These are phyloP conservation scores for Melitaea cinxia DNA, from an alignment of 1,140 invertebrate species.

Conservation along the genomic window DNA sequence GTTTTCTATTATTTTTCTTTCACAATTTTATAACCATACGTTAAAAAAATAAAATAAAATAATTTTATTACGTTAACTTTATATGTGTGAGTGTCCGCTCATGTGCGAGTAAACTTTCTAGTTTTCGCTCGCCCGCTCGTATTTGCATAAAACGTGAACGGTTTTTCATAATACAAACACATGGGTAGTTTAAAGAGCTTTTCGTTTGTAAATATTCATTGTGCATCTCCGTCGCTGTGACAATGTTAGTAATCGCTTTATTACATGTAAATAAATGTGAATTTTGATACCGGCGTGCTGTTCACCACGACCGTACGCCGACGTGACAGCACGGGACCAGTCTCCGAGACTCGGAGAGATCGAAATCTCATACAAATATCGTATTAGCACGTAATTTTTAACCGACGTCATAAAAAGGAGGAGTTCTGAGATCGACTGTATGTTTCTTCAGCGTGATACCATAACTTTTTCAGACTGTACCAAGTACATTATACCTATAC, in stretches of 20 bases:
- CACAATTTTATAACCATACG: conserved; percentile 18
- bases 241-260: conserved; percentile 66
- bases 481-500: too few relatives aligned
- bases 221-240: conserved; percentile 56
- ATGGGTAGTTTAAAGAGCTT: conserved; percentile 67
- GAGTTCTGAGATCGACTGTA: too few relatives aligned
- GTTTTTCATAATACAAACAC: conserved; percentile 79
- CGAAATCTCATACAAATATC: too few relatives aligned
- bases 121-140: conserved; percentile 74
- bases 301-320: conserved; percentile 37
- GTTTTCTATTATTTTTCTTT: conserved; percentile 30
- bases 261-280: conserved; percentile 67
- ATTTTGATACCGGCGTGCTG: conserved; percentile 45
- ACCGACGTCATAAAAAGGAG: too few relatives aligned
- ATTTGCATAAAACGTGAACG: conserved; percentile 80
- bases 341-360: too few relatives aligned
- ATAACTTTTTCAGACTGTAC: too few relatives aligned
- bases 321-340: too few relatives aligned
- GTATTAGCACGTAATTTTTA: too few relatives aligned
- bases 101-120: conserved; percentile 78
- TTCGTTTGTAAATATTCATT: conserved; percentile 75
- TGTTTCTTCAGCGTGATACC: too few relatives aligned
- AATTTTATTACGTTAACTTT: background rate
- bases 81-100: conserved; percentile 42
- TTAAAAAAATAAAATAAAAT: conserved; percentile 32